Evolutionary conservation across 2,888 invertebrate genomes (phyloP), one percentile per base, ranked within the genome.

Genomic region (Synergus japonicus): DNA sequence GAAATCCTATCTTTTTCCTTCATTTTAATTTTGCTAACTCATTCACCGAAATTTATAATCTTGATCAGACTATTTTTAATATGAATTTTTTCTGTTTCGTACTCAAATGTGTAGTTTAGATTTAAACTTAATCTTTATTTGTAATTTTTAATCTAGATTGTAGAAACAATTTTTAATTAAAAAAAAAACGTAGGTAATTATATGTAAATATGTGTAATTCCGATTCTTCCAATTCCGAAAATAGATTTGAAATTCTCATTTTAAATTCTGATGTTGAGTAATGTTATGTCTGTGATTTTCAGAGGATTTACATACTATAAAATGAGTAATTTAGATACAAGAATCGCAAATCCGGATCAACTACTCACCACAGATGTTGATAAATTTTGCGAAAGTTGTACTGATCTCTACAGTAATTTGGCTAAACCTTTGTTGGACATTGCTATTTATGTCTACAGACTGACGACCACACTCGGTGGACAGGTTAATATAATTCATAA

Each of bases 361-460:
- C 93, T 99, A 73, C 93, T 99, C 79, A 98, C 99, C 0, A 98
- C 97, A 0, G 99, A 99, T 91, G 97, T 99, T 1, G 99, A 99
- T 92, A 98, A 98, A 92, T 99, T 99, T 93, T 99, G 99, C 92
- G 97, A 98, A 86, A 97, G 98, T 79, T 96, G 98, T 54, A 97
- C 98, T 0, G 98, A 99, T 90, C 93, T 99, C 15, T 99, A 99
- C 93, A 98, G 98, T 82, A 98, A 99, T 92, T 95, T 99, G 43
- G 97, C 97, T 87, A 99, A 99, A 93, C 99, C 99, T 0, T 90
- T 98, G 63, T 93, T 99, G 85, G 99, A 99, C 92, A 99, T 99
- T 64, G 94, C 97, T 80, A 97, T 99, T 85, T 99, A 99, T 91
- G 95, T 99, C 13, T 97, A 98, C 90, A 95, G 97, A 87, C 93